Conservation (phyloP, 1,140 invertebrate species). For the Papilio aristodemus region DNA sequence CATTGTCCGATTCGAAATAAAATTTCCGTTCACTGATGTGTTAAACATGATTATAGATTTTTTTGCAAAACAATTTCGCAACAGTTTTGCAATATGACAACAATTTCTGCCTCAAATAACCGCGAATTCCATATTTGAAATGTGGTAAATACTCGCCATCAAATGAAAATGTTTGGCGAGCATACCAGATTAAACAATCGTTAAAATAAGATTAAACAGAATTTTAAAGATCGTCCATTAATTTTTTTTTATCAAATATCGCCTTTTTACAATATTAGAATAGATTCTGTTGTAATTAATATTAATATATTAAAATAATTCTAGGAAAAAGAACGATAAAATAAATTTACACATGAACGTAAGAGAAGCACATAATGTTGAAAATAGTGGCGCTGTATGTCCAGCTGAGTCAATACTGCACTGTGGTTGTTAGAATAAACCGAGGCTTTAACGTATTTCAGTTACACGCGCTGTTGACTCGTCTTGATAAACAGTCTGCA, state of each 20-base stretch:
- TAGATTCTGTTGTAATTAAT: too few species aligned
- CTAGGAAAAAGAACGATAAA: too few species aligned
- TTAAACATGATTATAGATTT: constrained; percentile 13
- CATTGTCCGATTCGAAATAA: constrained; percentile 29
- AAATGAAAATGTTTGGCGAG: too few species aligned
- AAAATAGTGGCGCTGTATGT: background rate
- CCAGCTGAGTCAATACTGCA: constrained; percentile 14
- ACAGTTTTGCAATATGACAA: background rate
- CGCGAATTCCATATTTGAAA: too few species aligned
- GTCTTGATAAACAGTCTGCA: constrained; percentile 29
- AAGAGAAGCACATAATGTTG: background rate
- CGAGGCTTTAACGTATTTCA: constrained; percentile 14
- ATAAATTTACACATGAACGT: background rate
- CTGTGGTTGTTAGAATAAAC: constrained; percentile 18
- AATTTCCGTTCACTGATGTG: constrained; percentile 7
- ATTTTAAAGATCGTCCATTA: too few species aligned
- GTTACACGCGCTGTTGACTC: constrained; percentile 24
- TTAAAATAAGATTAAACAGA: too few species aligned
- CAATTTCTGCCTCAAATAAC: background rate
- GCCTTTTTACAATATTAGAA: too few species aligned
- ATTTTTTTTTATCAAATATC: too few species aligned
- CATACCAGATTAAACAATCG: too few species aligned
- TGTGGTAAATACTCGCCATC: too few species aligned
- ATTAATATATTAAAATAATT: too few species aligned
- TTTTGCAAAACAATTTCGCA: background rate